Conservation (phyloP, 2,797 vertebrate genomes). For the Stomatorhinus walkeri region DNA sequence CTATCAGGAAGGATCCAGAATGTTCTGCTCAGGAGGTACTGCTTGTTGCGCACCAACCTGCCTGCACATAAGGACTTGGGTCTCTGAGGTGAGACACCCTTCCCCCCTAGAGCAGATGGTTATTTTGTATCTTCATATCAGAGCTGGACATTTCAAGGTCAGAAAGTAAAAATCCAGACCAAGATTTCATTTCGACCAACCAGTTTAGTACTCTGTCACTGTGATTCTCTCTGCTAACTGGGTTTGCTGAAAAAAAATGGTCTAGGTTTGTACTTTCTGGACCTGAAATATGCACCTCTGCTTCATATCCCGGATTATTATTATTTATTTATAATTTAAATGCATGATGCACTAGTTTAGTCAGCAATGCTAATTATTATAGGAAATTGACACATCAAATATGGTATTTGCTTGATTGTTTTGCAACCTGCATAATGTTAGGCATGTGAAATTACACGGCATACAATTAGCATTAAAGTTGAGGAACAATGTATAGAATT, state of each 20-base stretch:
- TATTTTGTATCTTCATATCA: neutral
- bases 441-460: neutral
- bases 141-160: neutral
- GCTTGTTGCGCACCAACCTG: conserved; percentile 45
- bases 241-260: neutral
- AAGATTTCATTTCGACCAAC: neutral
- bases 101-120: neutral
- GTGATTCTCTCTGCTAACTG: neutral
- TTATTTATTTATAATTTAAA: neutral
- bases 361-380: neutral
- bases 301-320: neutral
- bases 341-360: neutral
- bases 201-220: neutral
- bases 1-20: conserved; percentile 23
- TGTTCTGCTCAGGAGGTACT: conserved; percentile 42
- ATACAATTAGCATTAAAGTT: neutral
- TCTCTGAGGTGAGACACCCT: neutral
- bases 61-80: conserved; percentile 10
- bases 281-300: neutral
- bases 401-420: neutral
- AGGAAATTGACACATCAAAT: neutral
- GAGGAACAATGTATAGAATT: neutral
- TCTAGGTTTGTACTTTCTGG: neutral
- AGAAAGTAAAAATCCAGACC: neutral
- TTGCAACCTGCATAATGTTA: neutral